Percentiles rank a stretch among this genome's conserved stretches.
Conservation (phyloP, 2,113 vertebrate species). For the Gyps fulvus region DNA sequence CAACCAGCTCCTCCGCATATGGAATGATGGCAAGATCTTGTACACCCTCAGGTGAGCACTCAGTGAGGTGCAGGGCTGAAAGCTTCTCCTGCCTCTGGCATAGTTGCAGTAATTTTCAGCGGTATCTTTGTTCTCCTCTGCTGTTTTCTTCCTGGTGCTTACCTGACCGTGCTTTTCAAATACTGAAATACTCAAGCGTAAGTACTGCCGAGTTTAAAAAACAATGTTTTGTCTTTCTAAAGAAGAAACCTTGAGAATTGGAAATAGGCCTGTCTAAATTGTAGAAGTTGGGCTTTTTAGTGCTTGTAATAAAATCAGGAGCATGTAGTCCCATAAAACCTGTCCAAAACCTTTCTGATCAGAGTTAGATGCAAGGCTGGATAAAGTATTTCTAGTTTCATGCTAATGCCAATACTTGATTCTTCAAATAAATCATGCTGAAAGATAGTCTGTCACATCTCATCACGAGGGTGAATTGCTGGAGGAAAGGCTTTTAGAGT, state of each 20-base stretch:
- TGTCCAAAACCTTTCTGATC: neutral
- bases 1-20: constrained; percentile 96
- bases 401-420: neutral
- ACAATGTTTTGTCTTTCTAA: neutral
- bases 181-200: neutral
- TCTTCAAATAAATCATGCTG: neutral
- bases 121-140: neutral
- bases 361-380: neutral
- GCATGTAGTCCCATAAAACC: neutral
- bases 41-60: constrained; percentile 88
- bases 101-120: neutral
- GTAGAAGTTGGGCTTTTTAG: neutral
- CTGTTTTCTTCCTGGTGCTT: neutral
- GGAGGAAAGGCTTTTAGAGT: constrained; percentile 4
- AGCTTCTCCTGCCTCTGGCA: neutral
- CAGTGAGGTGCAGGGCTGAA: rapidly evolving
- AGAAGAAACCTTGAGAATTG: neutral
- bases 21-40: constrained; percentile 95
- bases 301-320: neutral
- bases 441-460: constrained; percentile 10
- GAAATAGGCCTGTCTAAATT: neutral
- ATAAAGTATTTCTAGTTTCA: neutral
- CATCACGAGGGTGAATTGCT: neutral
- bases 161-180: neutral
- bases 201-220: neutral